A percentile compares a stretch with the other conserved stretches of the same genome.
These are phyloP conservation scores for Rynchops niger DNA, from an alignment of 2,113 vertebrate species.

Conservation along the genomic window DNA sequence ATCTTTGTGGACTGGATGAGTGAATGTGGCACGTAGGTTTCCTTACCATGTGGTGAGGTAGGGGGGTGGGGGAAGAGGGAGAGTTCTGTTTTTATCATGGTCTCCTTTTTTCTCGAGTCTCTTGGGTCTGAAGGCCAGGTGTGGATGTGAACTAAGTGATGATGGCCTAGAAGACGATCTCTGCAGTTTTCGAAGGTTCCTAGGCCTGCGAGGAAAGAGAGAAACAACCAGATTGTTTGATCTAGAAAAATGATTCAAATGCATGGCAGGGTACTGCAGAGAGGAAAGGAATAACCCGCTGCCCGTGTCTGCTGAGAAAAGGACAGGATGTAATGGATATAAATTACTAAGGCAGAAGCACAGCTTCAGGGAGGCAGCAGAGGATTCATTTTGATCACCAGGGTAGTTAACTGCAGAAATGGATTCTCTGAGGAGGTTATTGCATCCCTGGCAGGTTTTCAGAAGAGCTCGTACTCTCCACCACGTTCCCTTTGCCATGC, in stretches of 20 bases:
- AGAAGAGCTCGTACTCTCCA: neutral
- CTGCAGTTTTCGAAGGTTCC: neutral
- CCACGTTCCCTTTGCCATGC: neutral
- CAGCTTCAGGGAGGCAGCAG: neutral
- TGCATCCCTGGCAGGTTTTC: constrained; percentile 10
- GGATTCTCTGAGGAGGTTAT: neutral
- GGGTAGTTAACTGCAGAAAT: neutral
- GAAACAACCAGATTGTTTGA: neutral
- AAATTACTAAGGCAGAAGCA: neutral
- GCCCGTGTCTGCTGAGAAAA: neutral
- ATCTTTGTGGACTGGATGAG: neutral
- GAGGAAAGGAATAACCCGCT: neutral
- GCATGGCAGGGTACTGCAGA: neutral
- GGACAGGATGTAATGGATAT: neutral
- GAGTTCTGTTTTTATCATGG: neutral
- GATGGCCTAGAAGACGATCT: neutral
- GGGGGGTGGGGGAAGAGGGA: neutral
- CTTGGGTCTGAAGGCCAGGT: neutral
- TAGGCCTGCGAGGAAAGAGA: neutral
- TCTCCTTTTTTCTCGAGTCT: neutral
- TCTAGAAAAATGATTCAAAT: neutral
- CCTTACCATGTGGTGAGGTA: neutral
- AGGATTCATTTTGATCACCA: constrained; percentile 11
- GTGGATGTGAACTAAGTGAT: neutral
- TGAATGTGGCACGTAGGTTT: neutral